These are phyloP conservation scores for Heliconius aoede DNA, from an alignment of 2,888 invertebrate species.

Conservation along the genomic window DNA sequence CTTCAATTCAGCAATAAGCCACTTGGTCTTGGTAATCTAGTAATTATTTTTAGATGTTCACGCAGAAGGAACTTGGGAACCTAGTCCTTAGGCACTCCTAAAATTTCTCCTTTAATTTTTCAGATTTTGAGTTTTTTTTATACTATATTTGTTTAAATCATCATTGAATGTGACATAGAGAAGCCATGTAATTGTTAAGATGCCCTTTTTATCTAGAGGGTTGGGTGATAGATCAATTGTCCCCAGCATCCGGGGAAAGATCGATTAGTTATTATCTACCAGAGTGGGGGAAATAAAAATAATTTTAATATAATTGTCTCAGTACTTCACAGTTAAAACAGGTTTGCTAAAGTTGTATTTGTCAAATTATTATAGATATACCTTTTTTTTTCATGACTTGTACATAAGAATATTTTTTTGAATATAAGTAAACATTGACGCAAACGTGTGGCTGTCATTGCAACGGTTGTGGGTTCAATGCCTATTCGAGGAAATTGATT, in stretches of 20 bases:
- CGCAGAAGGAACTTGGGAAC: background rate
- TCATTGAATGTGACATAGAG: constrained; percentile 73
- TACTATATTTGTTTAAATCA: constrained; percentile 59
- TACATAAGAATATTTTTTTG: too few relatives aligned
- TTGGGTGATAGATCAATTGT: constrained; percentile 77
- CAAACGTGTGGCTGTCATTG: background rate
- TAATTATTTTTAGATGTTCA: too few relatives aligned
- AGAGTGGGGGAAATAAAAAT: background rate
- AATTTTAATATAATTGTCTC: background rate
- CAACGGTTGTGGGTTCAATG: background rate
- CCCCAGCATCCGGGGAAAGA: constrained; percentile 58
- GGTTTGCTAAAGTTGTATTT: too few relatives aligned
- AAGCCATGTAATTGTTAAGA: constrained; percentile 78
- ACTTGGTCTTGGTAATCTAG: constrained; percentile 40
- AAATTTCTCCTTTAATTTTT: too few relatives aligned
- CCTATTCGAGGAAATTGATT: background rate
- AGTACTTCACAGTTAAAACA: too few relatives aligned
- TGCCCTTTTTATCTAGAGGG: constrained; percentile 58
- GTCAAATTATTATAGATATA: too few relatives aligned
- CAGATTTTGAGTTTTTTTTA: background rate
- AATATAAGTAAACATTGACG: too few relatives aligned
- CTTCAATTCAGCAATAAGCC: constrained; percentile 68
- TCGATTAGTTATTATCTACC: constrained; percentile 12
- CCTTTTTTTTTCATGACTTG: too few relatives aligned
- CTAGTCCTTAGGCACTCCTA: too few relatives aligned